These are phyloP conservation scores for Muntiacus muntjak DNA, from an alignment of 2,113 vertebrate genomes.

Conservation along the genomic window DNA sequence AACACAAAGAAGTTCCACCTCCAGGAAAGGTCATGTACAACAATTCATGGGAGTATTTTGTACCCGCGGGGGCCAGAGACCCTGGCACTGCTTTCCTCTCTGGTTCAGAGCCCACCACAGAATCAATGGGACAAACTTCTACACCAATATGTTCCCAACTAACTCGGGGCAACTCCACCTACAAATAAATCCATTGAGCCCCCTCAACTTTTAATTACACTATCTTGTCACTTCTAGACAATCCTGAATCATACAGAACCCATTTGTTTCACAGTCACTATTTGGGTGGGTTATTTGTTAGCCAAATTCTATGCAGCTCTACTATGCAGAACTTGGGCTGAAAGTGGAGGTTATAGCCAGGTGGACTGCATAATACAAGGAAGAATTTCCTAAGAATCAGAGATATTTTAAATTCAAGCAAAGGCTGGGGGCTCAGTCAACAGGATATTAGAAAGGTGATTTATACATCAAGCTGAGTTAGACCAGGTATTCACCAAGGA, in stretches of 20 bases:
- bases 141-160: background rate
- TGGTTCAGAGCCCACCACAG: background rate
- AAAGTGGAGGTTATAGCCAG: background rate
- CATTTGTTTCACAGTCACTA: background rate
- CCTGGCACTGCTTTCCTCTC: background rate
- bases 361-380: background rate
- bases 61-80: background rate
- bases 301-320: background rate
- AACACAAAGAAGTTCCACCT: background rate
- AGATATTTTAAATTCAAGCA: constrained; percentile 28
- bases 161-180: background rate
- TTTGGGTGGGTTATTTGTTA: background rate
- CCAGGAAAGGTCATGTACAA: background rate
- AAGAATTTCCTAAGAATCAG: constrained; percentile 1
- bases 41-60: background rate
- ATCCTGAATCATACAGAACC: background rate
- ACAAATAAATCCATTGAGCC: background rate
- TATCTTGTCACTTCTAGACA: background rate
- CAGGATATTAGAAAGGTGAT: constrained; percentile 26
- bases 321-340: background rate
- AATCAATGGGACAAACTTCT: background rate
- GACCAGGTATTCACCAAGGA: constrained; percentile 12
- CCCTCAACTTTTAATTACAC: background rate
- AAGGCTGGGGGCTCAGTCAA: constrained; percentile 22
- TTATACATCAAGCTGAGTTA: background rate